Conservation (phyloP, 2,797 vertebrate species). For the Smutsia temminckii region DNA sequence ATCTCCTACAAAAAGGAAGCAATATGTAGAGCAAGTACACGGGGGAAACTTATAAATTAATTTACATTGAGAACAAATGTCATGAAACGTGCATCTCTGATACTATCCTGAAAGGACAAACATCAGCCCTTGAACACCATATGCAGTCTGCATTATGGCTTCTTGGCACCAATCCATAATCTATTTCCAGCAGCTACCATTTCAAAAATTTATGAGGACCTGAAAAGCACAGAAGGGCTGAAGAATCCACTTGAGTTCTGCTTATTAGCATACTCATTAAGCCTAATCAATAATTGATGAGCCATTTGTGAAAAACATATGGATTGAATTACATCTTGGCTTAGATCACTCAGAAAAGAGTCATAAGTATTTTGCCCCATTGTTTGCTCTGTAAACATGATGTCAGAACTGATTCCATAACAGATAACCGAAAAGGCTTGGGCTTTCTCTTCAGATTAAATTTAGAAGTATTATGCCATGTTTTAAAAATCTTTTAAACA, state of each 20-base stretch:
- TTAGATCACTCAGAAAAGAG: slow-evolving; percentile 61
- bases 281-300: slow-evolving; percentile 85
- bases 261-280: slow-evolving; percentile 85
- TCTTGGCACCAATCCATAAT: slow-evolving; percentile 71
- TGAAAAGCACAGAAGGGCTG: slow-evolving; percentile 79
- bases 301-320: slow-evolving; percentile 78
- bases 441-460: neutral
- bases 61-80: slow-evolving; percentile 70
- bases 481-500: neutral
- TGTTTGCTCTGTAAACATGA: slow-evolving; percentile 64
- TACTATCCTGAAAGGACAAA: slow-evolving; percentile 75
- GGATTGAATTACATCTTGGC: slow-evolving; percentile 78
- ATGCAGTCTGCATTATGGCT: slow-evolving; percentile 65
- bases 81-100: slow-evolving; percentile 64
- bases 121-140: slow-evolving; percentile 79
- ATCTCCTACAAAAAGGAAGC: neutral
- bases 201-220: slow-evolving; percentile 83
- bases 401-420: slow-evolving; percentile 36
- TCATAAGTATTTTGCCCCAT: neutral
- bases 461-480: neutral
- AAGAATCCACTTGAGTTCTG: slow-evolving; percentile 76
- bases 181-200: slow-evolving; percentile 75
- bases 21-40: slow-evolving; percentile 25
- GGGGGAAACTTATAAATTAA: slow-evolving; percentile 49
- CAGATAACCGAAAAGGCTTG: neutral